Conservation (phyloP, 1,140 invertebrate species). For the Lucilia cuprina region DNA sequence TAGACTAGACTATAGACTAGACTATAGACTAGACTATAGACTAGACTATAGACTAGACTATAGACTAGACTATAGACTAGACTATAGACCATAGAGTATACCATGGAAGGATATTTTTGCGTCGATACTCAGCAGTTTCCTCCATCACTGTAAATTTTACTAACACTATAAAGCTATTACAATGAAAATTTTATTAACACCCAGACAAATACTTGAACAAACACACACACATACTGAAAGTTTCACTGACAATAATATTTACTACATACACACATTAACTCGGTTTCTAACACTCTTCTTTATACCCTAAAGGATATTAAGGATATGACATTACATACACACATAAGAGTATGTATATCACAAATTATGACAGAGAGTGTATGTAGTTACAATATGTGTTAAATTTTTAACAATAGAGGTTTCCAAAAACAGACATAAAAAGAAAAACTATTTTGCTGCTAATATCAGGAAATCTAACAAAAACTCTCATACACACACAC, state of each 20-base stretch:
- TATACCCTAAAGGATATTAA: not conserved
- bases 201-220: not conserved
- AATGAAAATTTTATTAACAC: not conserved
- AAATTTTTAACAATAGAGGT: not conserved
- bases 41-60: no score
- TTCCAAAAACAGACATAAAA: not conserved
- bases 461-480: no score
- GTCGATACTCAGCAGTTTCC: no score
- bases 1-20: no score
- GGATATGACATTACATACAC: not conserved
- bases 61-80: no score
- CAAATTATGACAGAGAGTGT: not conserved
- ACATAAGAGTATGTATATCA: not conserved
- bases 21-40: no score
- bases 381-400: not conserved
- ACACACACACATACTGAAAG: not conserved
- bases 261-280: not conserved
- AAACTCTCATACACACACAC: not conserved
- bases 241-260: no score
- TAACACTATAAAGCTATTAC: not conserved
- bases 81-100: no score
- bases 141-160: not conserved
- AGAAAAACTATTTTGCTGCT: no score
- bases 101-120: no score
- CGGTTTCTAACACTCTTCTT: no score